A percentile compares a stretch with the other conserved stretches of the same genome.
Evolutionary conservation across 1,140 invertebrate genomes (phyloP).

Genomic region (Drosophila setifemur): DNA sequence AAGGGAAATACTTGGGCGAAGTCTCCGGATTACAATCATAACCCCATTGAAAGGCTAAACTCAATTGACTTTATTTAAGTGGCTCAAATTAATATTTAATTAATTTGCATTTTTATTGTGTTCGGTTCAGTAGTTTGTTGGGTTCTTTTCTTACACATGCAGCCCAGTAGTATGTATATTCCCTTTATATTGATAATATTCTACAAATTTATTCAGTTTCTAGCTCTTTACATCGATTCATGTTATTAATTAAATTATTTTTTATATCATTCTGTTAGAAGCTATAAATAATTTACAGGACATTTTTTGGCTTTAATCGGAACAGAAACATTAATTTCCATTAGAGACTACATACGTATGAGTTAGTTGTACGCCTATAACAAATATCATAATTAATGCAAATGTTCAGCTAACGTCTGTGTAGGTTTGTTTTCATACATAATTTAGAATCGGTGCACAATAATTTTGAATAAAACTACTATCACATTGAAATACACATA

Average conservation of each 20-base stretch:
- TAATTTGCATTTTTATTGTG: constrained; percentile 71
- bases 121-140: constrained; percentile 33
- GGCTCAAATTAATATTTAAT: constrained; percentile 76
- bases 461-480: constrained; percentile 74
- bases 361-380: background rate
- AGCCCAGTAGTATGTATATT: constrained; percentile 56
- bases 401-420: constrained; percentile 23
- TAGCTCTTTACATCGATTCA: constrained; percentile 54
- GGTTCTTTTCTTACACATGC: constrained; percentile 61
- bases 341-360: constrained; percentile 11
- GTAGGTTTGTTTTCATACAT: constrained; percentile 12
- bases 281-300: constrained; percentile 56
- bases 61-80: constrained; percentile 23
- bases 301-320: constrained; percentile 32
- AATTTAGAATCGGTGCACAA: constrained; percentile 47
- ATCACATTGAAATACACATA: constrained; percentile 75
- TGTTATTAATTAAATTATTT: background rate
- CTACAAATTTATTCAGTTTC: constrained; percentile 62
- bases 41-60: constrained; percentile 6
- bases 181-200: constrained; percentile 49
- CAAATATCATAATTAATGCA: constrained; percentile 25
- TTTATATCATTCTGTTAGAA: constrained; percentile 13
- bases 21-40: background rate
- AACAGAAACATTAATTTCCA: constrained; percentile 26
- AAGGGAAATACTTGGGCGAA: constrained; percentile 21